These are phyloP conservation scores for Halocynthia roretzi DNA, from an alignment of 23 tunicate genomes.

Conservation along the genomic window DNA sequence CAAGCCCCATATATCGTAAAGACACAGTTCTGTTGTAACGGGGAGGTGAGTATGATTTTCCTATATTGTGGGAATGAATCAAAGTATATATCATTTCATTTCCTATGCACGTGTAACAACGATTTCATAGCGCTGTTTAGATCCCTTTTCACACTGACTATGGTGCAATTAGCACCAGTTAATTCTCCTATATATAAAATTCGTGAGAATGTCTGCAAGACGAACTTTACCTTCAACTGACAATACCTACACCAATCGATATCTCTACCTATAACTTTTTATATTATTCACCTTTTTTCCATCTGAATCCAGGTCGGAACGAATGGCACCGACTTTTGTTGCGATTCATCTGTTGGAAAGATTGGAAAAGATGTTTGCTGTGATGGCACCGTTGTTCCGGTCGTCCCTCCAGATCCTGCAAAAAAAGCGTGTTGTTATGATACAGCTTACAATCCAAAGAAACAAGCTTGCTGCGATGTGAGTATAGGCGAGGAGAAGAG, in stretches of 20 bases:
- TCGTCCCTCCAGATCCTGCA: constrained; percentile 39
- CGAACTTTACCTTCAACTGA: no score
- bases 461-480: constrained; percentile 58
- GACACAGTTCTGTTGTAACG: constrained; percentile 61
- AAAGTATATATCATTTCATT: no score
- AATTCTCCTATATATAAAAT: no score
- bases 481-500: no score
- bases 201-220: no score
- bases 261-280: no score
- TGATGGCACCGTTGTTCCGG: constrained; percentile 43
- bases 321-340: constrained; percentile 15
- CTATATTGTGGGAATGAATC: not conserved
- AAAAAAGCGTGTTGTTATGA: constrained; percentile 62
- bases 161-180: no score
- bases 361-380: constrained; percentile 37
- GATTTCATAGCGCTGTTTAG: no score
- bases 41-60: constrained; percentile 15
- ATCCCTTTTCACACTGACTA: no score
- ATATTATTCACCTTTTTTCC: no score
- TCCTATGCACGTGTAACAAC: no score
- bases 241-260: no score
- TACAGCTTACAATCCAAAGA: constrained; percentile 38
- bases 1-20: constrained; percentile 35
- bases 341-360: constrained; percentile 18
- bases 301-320: constrained; percentile 13